Percentiles rank a stretch among this genome's conserved stretches.
Evolutionary conservation across 2,113 vertebrate genomes (phyloP).

Genomic region (Pycnonotus jocosus): DNA sequence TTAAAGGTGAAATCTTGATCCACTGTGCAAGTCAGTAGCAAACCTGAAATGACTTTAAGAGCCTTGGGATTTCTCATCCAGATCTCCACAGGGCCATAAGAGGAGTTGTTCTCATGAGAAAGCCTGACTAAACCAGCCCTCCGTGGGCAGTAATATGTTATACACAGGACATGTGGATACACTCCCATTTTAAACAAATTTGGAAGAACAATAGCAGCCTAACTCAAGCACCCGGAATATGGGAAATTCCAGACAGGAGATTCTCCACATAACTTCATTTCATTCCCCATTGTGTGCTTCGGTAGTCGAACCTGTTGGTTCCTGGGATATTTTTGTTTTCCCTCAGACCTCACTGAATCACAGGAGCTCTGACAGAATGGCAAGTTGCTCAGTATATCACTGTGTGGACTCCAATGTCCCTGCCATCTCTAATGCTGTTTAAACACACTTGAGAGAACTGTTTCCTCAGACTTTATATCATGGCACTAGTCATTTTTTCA

Average conservation of each 20-base stretch:
- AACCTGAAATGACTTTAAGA: conserved; percentile 1
- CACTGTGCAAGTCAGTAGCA: not conserved
- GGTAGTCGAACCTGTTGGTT: not conserved
- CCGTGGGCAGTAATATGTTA: not conserved
- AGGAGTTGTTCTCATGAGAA: not conserved
- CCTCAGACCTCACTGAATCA: not conserved
- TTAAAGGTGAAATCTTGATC: not conserved
- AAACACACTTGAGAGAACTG: not conserved
- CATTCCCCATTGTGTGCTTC: not conserved
- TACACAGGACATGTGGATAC: not conserved
- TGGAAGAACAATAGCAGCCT: not conserved
- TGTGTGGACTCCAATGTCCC: not conserved
- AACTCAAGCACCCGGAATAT: not conserved
- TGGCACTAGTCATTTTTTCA: not conserved
- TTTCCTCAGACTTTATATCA: not conserved
- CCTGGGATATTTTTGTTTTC: not conserved
- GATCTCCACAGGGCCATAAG: not conserved
- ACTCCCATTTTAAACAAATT: not conserved
- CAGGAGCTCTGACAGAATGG: not conserved
- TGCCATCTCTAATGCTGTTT: not conserved
- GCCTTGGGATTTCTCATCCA: not conserved
- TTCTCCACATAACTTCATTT: not conserved
- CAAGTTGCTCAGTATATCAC: not conserved
- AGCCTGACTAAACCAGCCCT: not conserved
- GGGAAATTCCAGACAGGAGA: not conserved